These are phyloP conservation scores for Caenorhabditis inopinata DNA, from an alignment of 1,140 invertebrate genomes.

Conservation along the genomic window DNA sequence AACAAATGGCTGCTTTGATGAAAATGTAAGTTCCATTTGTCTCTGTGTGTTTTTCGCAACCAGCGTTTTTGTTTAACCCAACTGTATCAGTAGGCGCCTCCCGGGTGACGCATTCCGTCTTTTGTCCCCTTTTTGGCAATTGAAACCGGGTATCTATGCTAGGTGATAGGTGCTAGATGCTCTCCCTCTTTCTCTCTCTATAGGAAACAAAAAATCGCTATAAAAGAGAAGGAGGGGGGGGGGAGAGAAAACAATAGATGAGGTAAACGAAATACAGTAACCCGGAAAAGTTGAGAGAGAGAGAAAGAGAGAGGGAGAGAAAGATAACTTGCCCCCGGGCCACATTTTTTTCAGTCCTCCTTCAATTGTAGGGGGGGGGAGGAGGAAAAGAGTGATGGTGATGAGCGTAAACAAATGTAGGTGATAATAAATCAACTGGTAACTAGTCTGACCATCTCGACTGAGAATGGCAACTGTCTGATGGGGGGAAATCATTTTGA, in stretches of 20 bases:
- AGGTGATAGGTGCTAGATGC: too few species aligned
- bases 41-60: background rate
- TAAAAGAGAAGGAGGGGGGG: too few species aligned
- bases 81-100: slow-evolving; percentile 19
- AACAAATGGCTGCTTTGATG: background rate
- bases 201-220: too few species aligned
- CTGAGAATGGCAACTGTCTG: background rate
- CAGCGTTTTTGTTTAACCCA: background rate
- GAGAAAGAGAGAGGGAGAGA: background rate
- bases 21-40: background rate
- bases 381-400: background rate
- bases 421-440: slow-evolving; percentile 31
- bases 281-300: background rate
- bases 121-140: background rate
- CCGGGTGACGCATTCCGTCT: slow-evolving; percentile 8
- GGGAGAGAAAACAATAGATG: background rate
- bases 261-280: background rate
- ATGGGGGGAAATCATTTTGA: background rate
- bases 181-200: too few species aligned
- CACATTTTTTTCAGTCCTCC: too few species aligned
- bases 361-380: too few species aligned
- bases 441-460: slow-evolving; percentile 2
- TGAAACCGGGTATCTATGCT: background rate
- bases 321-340: background rate
- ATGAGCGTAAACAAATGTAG: slow-evolving; percentile 26